Conservation (phyloP, 2,113 vertebrate genomes). For the Zosterops lateralis region DNA sequence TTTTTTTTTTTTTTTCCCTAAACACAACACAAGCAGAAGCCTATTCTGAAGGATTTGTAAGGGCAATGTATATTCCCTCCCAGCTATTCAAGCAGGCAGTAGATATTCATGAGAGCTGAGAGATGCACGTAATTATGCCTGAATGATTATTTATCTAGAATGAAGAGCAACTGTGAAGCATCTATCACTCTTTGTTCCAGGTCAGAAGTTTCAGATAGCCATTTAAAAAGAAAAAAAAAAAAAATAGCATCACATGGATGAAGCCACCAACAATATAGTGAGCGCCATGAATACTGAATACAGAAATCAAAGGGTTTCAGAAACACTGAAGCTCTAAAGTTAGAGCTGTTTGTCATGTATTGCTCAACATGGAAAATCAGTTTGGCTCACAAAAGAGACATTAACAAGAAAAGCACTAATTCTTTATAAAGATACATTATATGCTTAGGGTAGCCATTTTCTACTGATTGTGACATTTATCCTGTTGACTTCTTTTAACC, state of each 20-base stretch:
- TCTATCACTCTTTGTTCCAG: conserved; percentile 42
- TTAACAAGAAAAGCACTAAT: not conserved
- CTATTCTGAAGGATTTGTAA: not conserved
- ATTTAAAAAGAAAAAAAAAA: not conserved
- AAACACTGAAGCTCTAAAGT: not conserved
- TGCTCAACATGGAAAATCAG: not conserved
- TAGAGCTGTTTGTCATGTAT: not conserved
- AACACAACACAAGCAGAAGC: not conserved
- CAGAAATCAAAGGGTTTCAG: not conserved
- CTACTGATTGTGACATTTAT: not conserved
- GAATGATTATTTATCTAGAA: conserved; percentile 39
- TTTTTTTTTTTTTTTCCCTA: not conserved
- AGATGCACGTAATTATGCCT: conserved; percentile 16
- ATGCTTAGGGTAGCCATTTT: not conserved
- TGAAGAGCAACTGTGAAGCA: not conserved
- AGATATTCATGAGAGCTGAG: conserved; percentile 1
- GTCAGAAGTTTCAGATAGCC: conserved; percentile 37
- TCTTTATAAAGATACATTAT: not conserved
- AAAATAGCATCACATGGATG: not conserved
- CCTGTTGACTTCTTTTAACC: not conserved
- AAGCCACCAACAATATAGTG: not conserved
- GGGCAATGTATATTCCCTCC: not conserved
- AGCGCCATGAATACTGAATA: not conserved
- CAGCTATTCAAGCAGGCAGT: conserved; percentile 17
- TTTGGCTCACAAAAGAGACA: not conserved